These are phyloP conservation scores for Nothura maculosa DNA, from an alignment of 2,797 vertebrate species.

Conservation along the genomic window DNA sequence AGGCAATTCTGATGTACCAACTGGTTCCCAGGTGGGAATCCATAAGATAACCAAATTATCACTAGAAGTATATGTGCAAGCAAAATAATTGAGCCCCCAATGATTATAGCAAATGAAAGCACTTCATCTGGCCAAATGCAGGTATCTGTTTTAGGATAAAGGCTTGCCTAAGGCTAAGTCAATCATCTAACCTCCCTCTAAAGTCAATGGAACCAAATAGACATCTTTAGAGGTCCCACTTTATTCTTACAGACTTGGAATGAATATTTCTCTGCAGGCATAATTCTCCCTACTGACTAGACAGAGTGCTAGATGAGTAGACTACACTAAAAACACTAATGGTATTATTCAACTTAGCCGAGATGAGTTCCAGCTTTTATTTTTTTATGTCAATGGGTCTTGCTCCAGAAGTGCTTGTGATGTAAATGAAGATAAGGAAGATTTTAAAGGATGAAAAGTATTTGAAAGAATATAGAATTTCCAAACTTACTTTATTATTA, in stretches of 20 bases:
- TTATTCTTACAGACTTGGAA: background rate
- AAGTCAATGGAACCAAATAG: background rate
- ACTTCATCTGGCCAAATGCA: background rate
- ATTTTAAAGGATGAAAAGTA: background rate
- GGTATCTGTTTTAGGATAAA: background rate
- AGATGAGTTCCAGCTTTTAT: background rate
- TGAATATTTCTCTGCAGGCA: background rate
- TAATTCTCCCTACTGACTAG: background rate
- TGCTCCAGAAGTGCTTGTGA: background rate
- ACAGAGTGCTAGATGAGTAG: background rate
- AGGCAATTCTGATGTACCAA: background rate
- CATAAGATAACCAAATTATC: background rate
- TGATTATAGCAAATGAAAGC: background rate
- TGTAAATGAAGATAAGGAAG: background rate
- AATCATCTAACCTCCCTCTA: background rate
- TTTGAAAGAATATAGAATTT: background rate
- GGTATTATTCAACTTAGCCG: accelerated
- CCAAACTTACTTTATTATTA: background rate
- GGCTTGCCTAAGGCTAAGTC: background rate
- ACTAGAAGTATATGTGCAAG: accelerated
- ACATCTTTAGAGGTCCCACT: background rate
- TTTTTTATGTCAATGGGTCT: background rate
- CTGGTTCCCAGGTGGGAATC: background rate
- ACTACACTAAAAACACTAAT: background rate
- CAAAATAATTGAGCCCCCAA: accelerated